These are phyloP conservation scores for Plectropomus leopardus DNA, from an alignment of 2,113 vertebrate species.

Conservation along the genomic window DNA sequence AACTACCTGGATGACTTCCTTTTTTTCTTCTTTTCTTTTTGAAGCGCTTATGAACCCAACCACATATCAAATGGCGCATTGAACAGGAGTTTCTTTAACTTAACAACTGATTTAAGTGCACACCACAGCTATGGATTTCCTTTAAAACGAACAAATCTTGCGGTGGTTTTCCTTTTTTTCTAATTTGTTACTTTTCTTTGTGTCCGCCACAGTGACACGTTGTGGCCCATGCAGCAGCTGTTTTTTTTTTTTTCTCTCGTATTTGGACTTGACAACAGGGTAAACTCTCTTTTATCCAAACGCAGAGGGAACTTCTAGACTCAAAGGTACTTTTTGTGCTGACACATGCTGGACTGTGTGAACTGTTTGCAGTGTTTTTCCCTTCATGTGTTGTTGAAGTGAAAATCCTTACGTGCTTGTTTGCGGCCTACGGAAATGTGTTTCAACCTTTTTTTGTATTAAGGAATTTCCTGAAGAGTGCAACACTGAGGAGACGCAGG, in stretches of 20 bases:
- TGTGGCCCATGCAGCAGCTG: conserved; percentile 44
- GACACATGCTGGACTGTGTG: conserved; percentile 52
- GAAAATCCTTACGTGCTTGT: conserved; percentile 45
- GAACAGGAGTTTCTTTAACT: conserved; percentile 68
- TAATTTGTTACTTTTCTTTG: conserved; percentile 47
- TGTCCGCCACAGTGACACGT: conserved; percentile 44
- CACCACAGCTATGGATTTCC: conserved; percentile 70
- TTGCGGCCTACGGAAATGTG: conserved; percentile 39
- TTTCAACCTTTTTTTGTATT: conserved; percentile 49
- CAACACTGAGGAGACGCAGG: conserved; percentile 53
- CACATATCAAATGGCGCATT: conserved; percentile 76
- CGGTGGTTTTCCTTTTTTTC: conserved; percentile 58
- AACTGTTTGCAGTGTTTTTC: conserved; percentile 68
- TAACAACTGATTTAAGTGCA: conserved; percentile 64
- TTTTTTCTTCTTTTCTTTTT: conserved; percentile 17
- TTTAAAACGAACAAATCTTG: conserved; percentile 52
- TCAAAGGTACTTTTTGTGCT: conserved; percentile 55
- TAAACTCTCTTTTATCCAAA: conserved; percentile 77
- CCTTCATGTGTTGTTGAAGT: conserved; percentile 55
- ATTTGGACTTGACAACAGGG: conserved; percentile 85
- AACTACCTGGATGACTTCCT: conserved; percentile 89
- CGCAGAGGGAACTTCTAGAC: conserved; percentile 45
- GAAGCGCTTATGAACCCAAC: conserved; percentile 73
- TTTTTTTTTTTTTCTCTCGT: conserved; percentile 60
- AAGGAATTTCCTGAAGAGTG: conserved; percentile 41